Evolutionary conservation across 2,888 invertebrate species (phyloP), one percentile per base, ranked within the genome.

Genomic region (Cosmorhoe ocellata): DNA sequence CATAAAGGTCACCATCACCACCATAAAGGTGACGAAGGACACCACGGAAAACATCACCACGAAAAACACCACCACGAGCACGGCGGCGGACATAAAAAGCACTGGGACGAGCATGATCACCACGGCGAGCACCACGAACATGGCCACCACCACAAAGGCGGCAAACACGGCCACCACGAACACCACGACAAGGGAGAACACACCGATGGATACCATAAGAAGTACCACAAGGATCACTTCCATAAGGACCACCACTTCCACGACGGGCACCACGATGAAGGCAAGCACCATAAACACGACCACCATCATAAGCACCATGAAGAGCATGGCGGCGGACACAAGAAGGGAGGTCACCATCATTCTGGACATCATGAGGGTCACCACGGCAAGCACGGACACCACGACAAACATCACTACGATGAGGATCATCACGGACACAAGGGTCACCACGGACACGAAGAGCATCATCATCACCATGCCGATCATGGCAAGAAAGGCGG

Each of bases 161-260:
- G 92, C 26, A 95, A 96, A 73, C 94, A 94, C 75, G 94, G 94
- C n/a, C 94, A 95, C 70, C 94, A 96, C 67, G 95, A 95, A 63
- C 95, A 95, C 30, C 95, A 96, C 81, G 96, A 96, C 72, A 96
- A 96, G 74, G 96, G 95, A 0, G 94, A 95, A 67, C 95, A 96
- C 67, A 92, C 93, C 46, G 93, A 95, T 64, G 96, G 96, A 5
- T 96, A 94, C 82, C 96, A 96, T 79, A 95, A 96, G 85, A 95
- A 96, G 69, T 92, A 95, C 69, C 95, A 96, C 84, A 96, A 96
- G 81, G 96, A 96, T 67, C 96, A 96, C 81, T 96, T 94, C 85
- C 93, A 95, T 77, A 96, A 96, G 87, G 94, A 95, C 71, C 95
- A 96, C 76, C 95, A 96, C 90, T 96, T 96, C 92, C 96, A 96